Percentiles rank a stretch among this genome's conserved stretches.
Evolutionary conservation across 2,113 vertebrate genomes (phyloP).

Genomic region (Todiramphus saurophagus): DNA sequence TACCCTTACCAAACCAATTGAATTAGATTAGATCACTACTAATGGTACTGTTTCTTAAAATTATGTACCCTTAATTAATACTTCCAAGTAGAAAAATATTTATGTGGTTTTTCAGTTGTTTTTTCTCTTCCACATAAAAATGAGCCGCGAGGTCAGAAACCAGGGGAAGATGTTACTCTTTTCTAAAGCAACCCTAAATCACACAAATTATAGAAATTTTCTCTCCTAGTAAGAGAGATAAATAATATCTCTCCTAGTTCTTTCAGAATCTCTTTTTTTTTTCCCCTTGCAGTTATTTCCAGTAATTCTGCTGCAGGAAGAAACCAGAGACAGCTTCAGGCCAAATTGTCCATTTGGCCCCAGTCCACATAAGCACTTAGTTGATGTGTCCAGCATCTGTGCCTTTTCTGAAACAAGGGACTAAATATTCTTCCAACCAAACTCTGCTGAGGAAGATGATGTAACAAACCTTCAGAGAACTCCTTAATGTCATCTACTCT

Average conservation of each 20-base stretch:
- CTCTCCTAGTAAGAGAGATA: background rate
- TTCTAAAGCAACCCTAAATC: background rate
- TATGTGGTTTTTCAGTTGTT: background rate
- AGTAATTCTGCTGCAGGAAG: background rate
- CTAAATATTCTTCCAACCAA: background rate
- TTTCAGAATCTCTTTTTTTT: background rate
- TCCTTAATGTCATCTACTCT: background rate
- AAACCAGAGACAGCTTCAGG: background rate
- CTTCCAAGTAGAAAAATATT: background rate
- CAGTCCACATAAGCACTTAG: conserved; percentile 20
- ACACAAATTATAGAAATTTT: background rate
- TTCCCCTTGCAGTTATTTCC: background rate
- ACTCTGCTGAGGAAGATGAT: background rate
- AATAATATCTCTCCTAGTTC: background rate
- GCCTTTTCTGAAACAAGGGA: background rate
- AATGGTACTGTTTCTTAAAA: background rate
- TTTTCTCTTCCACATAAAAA: background rate
- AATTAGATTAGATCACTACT: background rate
- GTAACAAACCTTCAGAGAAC: background rate
- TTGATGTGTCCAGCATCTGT: background rate
- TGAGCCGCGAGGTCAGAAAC: background rate
- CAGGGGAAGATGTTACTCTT: background rate
- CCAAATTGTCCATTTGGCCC: conserved; percentile 36
- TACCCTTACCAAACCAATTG: background rate
- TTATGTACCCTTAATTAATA: no score